Base-by-base conservation (phyloP, 2,888 invertebrate species). In the Dynastes maya region DNA sequence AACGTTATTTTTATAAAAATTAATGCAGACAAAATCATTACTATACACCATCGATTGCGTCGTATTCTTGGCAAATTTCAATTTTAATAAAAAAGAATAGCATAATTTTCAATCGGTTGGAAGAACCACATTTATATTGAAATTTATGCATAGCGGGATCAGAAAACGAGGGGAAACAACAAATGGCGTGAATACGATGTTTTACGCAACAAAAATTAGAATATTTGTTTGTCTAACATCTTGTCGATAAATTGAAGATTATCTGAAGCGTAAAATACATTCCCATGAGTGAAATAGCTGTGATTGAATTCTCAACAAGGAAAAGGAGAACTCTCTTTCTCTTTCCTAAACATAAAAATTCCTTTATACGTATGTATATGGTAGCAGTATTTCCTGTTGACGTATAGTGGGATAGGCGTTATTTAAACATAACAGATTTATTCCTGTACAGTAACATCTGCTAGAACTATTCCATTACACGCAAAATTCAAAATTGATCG, bases 151-250 rank as follows among this genome's bases (percentile, higher is more conserved):
- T 16, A 55, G n/a, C n/a, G 13, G 16, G 13, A 55, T 55, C 55
- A 16, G 16, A 55, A 55, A 55, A 8, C 55, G 55, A 55, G 45
- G 45, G 55, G 55, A 55, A 55, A 55, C 8, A 16, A 16, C 22
- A 55, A 55, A 22, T n/a, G 55, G 55, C 55, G 55, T 55, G 55
- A 55, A 61, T 11, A 27, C 16, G 71, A 55, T 70, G 32, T 71
- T 71, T 71, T 40, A 71, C 55, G 16, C 37, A 22, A 53, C 45
- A 58, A 71, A 71, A 29, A 71, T 55, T 55, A 55, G 71, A 71
- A 40, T 71, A 71, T 71, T 71, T 71, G 71, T 71, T 71, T 71
- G 58, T 71, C 71, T 71, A 71, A 55, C 71, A 16, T 71, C 71
- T 32, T 37, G 55, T 58, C 71, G 71, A 71, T 71, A 71, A 71